Percentiles rank a stretch among this genome's conserved stretches.
These are phyloP conservation scores for Spea bombifrons DNA, from an alignment of 2,113 vertebrate genomes.

Conservation along the genomic window DNA sequence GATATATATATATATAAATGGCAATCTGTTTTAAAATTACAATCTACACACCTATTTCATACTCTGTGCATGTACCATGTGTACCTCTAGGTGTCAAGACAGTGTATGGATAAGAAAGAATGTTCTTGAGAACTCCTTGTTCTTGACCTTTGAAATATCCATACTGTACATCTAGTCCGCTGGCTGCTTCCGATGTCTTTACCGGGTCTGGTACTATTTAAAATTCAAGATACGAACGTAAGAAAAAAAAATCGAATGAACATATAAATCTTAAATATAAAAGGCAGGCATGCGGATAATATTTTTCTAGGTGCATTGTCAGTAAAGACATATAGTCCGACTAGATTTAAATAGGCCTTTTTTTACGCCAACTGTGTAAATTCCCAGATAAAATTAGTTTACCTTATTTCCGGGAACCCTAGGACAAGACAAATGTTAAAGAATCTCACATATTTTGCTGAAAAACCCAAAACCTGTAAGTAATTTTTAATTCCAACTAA, in stretches of 20 bases:
- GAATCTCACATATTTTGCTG: too few species aligned
- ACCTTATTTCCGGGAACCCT: not conserved
- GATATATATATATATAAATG: too few species aligned
- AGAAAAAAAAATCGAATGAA: not conserved
- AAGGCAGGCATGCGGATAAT: not conserved
- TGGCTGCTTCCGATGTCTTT: not conserved
- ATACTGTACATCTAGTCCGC: not conserved
- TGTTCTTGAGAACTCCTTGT: not conserved
- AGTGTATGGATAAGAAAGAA: too few species aligned
- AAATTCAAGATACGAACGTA: not conserved
- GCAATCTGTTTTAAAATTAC: too few species aligned
- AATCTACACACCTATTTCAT: too few species aligned
- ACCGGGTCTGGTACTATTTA: not conserved
- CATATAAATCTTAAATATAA: slow-evolving; percentile 2
- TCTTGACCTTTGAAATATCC: not conserved
- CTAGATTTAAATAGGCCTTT: not conserved
- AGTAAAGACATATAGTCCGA: not conserved
- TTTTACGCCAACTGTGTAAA: not conserved
- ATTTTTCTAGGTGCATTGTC: not conserved
- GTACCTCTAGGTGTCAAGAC: too few species aligned
- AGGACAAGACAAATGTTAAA: too few species aligned
- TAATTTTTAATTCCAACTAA: too few species aligned
- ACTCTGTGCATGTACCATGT: too few species aligned
- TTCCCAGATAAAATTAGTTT: not conserved
- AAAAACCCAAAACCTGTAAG: too few species aligned